Evolutionary conservation across 2,888 invertebrate species (phyloP).

Genomic region (Slavum lentiscoides): DNA sequence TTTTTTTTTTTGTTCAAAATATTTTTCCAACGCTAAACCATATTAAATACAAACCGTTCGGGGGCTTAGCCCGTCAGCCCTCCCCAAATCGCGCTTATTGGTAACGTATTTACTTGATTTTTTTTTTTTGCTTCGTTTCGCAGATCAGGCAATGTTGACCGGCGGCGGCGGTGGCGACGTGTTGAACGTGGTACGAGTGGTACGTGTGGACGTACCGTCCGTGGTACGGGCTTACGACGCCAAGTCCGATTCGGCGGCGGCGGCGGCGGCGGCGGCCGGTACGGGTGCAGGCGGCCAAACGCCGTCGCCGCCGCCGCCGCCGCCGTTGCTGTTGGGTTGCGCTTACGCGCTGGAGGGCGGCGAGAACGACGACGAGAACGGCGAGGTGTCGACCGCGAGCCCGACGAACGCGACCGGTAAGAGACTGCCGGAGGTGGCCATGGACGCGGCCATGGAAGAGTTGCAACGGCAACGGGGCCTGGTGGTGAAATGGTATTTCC

Average conservation of each 20-base stretch:
- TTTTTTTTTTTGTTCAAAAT: too few relatives aligned
- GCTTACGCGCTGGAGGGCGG: conserved; percentile 30
- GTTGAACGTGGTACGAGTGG: conserved; percentile 31
- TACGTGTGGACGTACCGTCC: conserved; percentile 41
- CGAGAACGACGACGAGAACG: conserved; percentile 37
- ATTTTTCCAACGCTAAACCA: too few relatives aligned
- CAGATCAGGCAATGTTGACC: conserved; percentile 11
- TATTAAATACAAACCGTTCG: too few relatives aligned
- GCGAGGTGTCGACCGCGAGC: not conserved
- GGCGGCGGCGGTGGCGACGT: not conserved
- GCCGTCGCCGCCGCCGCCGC: not conserved
- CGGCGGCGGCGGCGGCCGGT: not conserved
- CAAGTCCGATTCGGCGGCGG: not conserved
- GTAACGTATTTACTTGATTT: too few relatives aligned
- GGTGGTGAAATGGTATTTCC: conserved; percentile 48
- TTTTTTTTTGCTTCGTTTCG: not conserved
- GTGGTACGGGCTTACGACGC: conserved; percentile 20
- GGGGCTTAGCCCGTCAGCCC: too few relatives aligned
- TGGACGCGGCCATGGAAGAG: conserved; percentile 29
- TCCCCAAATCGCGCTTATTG: too few relatives aligned
- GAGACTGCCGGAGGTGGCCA: conserved; percentile 2
- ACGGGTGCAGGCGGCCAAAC: not conserved
- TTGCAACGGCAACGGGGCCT: conserved; percentile 18
- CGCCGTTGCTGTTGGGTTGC: conserved; percentile 27
- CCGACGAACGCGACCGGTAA: not conserved